A percentile compares a stretch with the other conserved stretches of the same genome.
phyloP scores from a whole-genome alignment of 2,888 invertebrate genomes.

The Lithosia quadra region DNA sequence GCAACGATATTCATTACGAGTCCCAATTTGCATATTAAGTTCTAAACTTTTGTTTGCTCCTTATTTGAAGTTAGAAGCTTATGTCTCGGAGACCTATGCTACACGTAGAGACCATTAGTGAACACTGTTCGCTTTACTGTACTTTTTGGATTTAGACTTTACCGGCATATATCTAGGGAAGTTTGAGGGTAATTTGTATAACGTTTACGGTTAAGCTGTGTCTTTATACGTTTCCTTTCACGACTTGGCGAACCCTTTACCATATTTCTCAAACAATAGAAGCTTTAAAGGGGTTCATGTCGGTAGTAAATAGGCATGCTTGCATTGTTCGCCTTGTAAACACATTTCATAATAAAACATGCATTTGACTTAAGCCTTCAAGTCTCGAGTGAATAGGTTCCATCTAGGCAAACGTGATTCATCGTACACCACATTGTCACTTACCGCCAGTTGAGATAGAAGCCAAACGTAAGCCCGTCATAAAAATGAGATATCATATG shows the following conservation, averaged over 20 bases:
- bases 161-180: neutral
- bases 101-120: neutral
- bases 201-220: neutral
- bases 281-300: neutral
- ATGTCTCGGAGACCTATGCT: neutral
- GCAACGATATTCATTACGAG: slow-evolving; percentile 34
- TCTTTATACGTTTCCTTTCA: neutral
- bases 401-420: too few relatives aligned
- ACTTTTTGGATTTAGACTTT: neutral
- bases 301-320: neutral
- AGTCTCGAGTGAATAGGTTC: too few relatives aligned
- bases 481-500: neutral
- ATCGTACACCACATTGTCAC: too few relatives aligned
- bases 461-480: too few relatives aligned
- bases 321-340: neutral
- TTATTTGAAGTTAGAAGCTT: neutral
- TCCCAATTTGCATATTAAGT: slow-evolving; percentile 39
- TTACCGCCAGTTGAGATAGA: too few relatives aligned
- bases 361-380: too few relatives aligned
- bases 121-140: neutral
- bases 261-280: neutral
- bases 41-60: slow-evolving; percentile 28
- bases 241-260: neutral
- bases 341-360: neutral
- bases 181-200: neutral